Evolutionary conservation across 1,140 invertebrate genomes (phyloP), one percentile per base, ranked within the genome.

Genomic region (Grapholita molesta): DNA sequence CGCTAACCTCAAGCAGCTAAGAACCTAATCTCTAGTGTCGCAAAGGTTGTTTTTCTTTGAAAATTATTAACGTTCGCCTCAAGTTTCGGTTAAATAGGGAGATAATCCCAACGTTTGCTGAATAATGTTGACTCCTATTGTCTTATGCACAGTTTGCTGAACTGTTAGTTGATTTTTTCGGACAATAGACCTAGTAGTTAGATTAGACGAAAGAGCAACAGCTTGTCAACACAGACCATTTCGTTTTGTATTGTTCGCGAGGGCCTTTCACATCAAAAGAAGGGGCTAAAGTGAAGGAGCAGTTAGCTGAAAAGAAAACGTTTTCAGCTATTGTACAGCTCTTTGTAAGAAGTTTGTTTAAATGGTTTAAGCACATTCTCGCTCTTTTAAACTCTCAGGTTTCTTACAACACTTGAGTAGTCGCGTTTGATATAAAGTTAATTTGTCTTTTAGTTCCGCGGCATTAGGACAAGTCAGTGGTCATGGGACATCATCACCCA

Each of bases 121-220:
- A 53, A 48, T 42, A 35, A 78, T 72, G 70, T 70, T 75, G 53
- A 35, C 69, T 57, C 70, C 53, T 86, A 53, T 23, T 5, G 0
- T 23, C 9, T 48, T 21, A 8, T 48, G 15, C 8, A 9, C 42
- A 21, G 15, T 48, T 21, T 48, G 42, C 18, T 48, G 1, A 21
- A 2, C 18, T 18, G 15, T 48, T 2, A 21, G 23, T 64, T 61
- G 15, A 42, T 67, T 75, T 68, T 61, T 68, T 67, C 69, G 76
- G 73, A 82, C 78, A 81, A 81, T 76, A 71, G 72, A 32, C 55
- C 70, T 75, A 76, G 76, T 79, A 80, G 74, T 73, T 72, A 70
- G 80, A 85, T 86, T 85, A 85, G 81, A 72, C 73, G 68, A 74
- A 85, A 78, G 71, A 71, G 76, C 80, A 79, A 82, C 77, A 80